Percentiles rank a stretch among this genome's conserved stretches.
These are phyloP conservation scores for Actias luna DNA, from an alignment of 2,888 invertebrate species.

Conservation along the genomic window DNA sequence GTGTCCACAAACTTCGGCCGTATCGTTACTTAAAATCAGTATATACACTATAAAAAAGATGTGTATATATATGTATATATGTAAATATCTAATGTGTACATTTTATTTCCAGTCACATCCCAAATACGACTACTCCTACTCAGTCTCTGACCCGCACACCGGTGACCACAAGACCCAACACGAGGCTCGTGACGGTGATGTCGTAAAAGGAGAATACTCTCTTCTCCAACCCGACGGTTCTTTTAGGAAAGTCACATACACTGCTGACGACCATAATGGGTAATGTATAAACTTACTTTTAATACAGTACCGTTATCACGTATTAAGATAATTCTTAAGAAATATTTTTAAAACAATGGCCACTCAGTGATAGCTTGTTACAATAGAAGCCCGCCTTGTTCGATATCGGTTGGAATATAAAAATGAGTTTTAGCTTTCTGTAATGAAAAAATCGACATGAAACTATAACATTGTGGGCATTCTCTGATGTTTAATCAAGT, in stretches of 20 bases:
- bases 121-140: constrained; percentile 78
- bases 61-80: neutral
- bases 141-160: constrained; percentile 76
- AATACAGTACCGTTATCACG: too few species aligned
- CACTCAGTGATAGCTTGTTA: too few species aligned
- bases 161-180: constrained; percentile 79
- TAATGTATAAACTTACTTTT: constrained; percentile 37
- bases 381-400: too few species aligned
- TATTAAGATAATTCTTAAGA: too few species aligned
- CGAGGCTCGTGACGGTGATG: constrained; percentile 71
- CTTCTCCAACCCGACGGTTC: constrained; percentile 76
- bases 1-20: too few species aligned
- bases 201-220: constrained; percentile 76
- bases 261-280: constrained; percentile 78
- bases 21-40: too few species aligned
- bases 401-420: too few species aligned
- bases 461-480: too few species aligned
- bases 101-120: constrained; percentile 61
- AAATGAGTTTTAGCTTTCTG: too few species aligned
- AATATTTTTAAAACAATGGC: too few species aligned
- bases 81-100: neutral
- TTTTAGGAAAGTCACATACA: constrained; percentile 78
- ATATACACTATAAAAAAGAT: neutral
- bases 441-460: too few species aligned
- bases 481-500: too few species aligned